These are phyloP conservation scores for Aricia agestis DNA, from an alignment of 1,140 invertebrate species.

Conservation along the genomic window DNA sequence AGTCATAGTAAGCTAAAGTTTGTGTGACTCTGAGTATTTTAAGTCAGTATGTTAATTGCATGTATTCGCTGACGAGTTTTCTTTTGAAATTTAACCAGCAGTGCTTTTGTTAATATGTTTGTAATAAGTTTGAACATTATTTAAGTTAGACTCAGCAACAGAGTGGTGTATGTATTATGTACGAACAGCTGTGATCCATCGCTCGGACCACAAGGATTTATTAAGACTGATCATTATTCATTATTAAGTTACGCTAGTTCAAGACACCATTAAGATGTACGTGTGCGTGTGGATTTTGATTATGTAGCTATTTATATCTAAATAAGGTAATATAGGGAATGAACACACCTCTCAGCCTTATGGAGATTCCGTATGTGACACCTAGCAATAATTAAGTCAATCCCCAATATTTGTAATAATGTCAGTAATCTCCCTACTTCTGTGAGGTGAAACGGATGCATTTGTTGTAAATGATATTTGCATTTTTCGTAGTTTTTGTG, in stretches of 20 bases:
- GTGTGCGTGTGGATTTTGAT: slow-evolving; percentile 52
- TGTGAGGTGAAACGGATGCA: slow-evolving; percentile 40
- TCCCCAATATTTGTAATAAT: slow-evolving; percentile 31
- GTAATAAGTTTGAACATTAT: slow-evolving; percentile 36
- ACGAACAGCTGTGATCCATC: slow-evolving; percentile 47
- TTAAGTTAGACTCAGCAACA: slow-evolving; percentile 69
- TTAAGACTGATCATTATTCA: slow-evolving; percentile 75
- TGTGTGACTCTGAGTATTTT: slow-evolving; percentile 41
- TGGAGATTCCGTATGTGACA: slow-evolving; percentile 42
- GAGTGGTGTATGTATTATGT: slow-evolving; percentile 55
- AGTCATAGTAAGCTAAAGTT: slow-evolving; percentile 27
- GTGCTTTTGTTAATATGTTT: slow-evolving; percentile 66
- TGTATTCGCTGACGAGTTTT: slow-evolving; percentile 60
- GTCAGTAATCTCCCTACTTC: slow-evolving; percentile 44
- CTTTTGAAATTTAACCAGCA: slow-evolving; percentile 57
- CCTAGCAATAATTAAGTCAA: slow-evolving; percentile 50
- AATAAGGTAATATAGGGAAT: slow-evolving; percentile 39
- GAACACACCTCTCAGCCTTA: slow-evolving; percentile 37
- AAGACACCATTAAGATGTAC: slow-evolving; percentile 59
- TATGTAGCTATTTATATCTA: slow-evolving; percentile 56
- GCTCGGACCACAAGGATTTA: slow-evolving; percentile 51
- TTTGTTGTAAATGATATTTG: slow-evolving; percentile 24
- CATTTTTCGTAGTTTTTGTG: slow-evolving; percentile 21
- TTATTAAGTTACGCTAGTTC: slow-evolving; percentile 72
- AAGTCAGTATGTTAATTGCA: slow-evolving; percentile 57